Conservation (phyloP, 2,797 vertebrate genomes). For the Spondyliosoma cantharus region DNA sequence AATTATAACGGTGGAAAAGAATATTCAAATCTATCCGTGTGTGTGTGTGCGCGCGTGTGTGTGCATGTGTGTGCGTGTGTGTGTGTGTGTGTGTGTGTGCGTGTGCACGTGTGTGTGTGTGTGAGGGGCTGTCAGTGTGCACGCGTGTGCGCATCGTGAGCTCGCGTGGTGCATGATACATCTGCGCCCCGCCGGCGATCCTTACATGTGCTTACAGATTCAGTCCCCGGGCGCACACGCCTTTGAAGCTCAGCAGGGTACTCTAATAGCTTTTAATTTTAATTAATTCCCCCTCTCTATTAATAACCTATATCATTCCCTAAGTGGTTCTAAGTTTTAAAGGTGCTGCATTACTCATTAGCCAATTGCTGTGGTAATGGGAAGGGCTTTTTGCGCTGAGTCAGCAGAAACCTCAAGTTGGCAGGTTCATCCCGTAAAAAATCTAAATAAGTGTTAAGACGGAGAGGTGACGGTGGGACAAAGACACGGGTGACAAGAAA, state of each 20-base stretch:
- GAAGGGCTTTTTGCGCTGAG: conserved; percentile 51
- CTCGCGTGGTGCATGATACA: conserved; percentile 19
- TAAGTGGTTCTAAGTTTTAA: conserved; percentile 71
- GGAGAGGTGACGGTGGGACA: background rate
- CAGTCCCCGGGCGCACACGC: conserved; percentile 50
- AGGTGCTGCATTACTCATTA: conserved; percentile 72
- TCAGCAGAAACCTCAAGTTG: conserved; percentile 65
- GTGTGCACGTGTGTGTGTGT: background rate
- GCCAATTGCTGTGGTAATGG: conserved; percentile 62
- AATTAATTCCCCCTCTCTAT: conserved; percentile 75
- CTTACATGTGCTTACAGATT: conserved; percentile 54
- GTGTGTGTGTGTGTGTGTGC: conserved; percentile 10
- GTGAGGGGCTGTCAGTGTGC: background rate
- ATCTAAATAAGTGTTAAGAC: conserved; percentile 44
- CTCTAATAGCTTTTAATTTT: conserved; percentile 75
- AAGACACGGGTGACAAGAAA: conserved; percentile 10
- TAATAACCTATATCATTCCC: conserved; percentile 77
- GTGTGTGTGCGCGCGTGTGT: background rate
- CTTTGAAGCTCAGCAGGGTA: conserved; percentile 70
- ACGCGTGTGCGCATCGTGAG: background rate
- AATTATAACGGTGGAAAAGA: background rate
- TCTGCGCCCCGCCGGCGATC: conserved; percentile 50
- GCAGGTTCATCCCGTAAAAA: conserved; percentile 52
- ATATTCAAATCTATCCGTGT: conserved; percentile 3
- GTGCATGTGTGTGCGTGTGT: background rate